Evolutionary conservation across 2,797 vertebrate genomes (phyloP), one percentile per base, ranked within the genome.

Genomic region (Heliangelus exortis): DNA sequence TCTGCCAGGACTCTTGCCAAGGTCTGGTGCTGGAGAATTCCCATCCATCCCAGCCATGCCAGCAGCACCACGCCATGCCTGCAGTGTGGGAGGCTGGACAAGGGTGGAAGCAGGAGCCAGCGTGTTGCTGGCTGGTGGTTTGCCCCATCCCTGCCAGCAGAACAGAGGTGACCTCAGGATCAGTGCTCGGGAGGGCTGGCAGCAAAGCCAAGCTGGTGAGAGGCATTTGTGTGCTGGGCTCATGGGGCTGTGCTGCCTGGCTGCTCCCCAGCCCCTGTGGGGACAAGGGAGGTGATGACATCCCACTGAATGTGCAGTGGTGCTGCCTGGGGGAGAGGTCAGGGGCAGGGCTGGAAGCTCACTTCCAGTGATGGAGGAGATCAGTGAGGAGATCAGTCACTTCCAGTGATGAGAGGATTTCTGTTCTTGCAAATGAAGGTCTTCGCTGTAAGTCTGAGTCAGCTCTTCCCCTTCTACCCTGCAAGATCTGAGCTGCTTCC

Each of bases 181-280:
- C 29, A 6, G 76, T 65, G 41, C 47, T 6, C 3, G 7, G 33
- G 31, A 57, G n/a, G 7, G 1, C 47, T 65, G 69, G 77, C 80
- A 78, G 69, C 65, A 57, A 31, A 72, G 89, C 81, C 77, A 92
- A 92, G 77, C 77, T 92, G 86, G 86, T 51, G 50, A 93, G 89
- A 88, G 80, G 89, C 31, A 9, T 80, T 78, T 81, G 82, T 65
- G 71, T 68, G 74, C 54, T 7, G 61, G n/a, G 20, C 14, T 15
- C 4, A 1, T 41, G 1, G 39, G 50, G 74, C 54, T 25, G 75
- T 20, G 59, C 53, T 61, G 59, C 54, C 69, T 78, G 85, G 73
- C 86, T 39, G 59, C 34, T 68, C 26, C 68, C n/a, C 75, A 82
- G 25, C 53, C 45, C 61, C 53, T n/a, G 54, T 77, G 5, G 29